Evolutionary conservation across 1,140 invertebrate genomes (phyloP), one percentile per base, ranked within the genome.

Genomic region (Dysdera silvatica): DNA sequence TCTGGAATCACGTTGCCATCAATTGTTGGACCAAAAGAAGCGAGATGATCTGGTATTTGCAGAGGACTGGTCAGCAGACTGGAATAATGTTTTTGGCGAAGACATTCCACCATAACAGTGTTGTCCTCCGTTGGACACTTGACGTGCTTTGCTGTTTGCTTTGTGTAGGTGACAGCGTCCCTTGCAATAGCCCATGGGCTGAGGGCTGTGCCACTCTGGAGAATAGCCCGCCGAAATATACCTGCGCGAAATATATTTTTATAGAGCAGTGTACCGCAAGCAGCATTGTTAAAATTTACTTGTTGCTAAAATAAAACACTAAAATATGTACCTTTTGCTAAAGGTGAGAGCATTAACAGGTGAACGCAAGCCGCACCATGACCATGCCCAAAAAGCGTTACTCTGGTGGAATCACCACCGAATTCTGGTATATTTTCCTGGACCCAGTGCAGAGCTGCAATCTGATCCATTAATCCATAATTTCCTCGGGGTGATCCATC

Each of bases 21-120:
- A 63, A 91, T 82, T 72, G 91, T 90, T 4, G 90, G 90, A 12
- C 89, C 90, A 72, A 93, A 91, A n/a, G 88, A 87, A 20, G 87
- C 85, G 16, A 91, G 81, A 74, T 92, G 92, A 67, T 84, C 79
- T 1, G 89, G 90, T 37, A 86, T 82, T 66, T 87, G 83, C 23
- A 91, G 78, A 68, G 91, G 87, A 10, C 87, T 67, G 62, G 71
- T 67, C 16, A 69, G 47, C 18, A 70, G 82, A 23, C 82, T 80
- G 24, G 69, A 70, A 67, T 81, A 75, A 86, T 85, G 71, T 85
- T 87, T 65, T 82, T 84, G 48, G 59, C 89, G 81, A 41, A 95
- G 80, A 78, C 91, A 95, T 68, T 85, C 86, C 53, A 93, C 80
- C 48, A 94, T 78, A 45, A 82, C 81, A 18, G 82, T 89, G 77